These are phyloP conservation scores for Rhizomys pruinosus DNA, from an alignment of 2,113 vertebrate species.

Conservation along the genomic window DNA sequence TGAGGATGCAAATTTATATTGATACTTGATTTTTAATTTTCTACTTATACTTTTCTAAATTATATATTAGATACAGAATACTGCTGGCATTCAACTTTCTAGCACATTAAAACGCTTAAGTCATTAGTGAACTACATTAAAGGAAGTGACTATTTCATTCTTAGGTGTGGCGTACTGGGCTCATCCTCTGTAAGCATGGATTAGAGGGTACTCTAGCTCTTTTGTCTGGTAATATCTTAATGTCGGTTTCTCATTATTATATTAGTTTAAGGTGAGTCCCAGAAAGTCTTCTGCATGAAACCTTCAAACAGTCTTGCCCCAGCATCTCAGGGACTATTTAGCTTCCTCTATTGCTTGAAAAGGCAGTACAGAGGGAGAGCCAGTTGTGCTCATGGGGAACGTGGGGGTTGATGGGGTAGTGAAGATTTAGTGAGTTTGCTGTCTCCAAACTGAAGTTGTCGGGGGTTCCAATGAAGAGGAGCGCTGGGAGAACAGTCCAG, in stretches of 20 bases:
- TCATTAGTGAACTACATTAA: conserved; percentile 23
- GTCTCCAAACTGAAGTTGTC: conserved; percentile 32
- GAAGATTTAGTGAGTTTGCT: not conserved
- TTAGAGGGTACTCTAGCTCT: not conserved
- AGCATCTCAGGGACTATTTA: conserved; percentile 32
- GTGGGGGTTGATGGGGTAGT: not conserved
- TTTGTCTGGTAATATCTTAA: conserved; percentile 38
- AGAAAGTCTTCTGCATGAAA: not conserved
- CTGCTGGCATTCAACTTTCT: not conserved
- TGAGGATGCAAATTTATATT: not conserved
- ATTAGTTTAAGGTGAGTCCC: conserved; percentile 21
- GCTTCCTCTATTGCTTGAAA: not conserved
- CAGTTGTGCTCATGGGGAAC: not conserved
- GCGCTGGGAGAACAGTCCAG: not conserved
- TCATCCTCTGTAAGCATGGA: not conserved
- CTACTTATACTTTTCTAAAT: not conserved
- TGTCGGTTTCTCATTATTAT: conserved; percentile 26
- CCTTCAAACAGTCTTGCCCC: not conserved
- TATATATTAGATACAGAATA: not conserved
- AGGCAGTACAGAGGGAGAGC: not conserved
- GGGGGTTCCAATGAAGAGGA: conserved; percentile 5
- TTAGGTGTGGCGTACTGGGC: not conserved
- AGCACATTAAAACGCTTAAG: not conserved
- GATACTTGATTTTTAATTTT: conserved; percentile 43
- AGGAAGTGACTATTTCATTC: not conserved